phyloP scores from a whole-genome alignment of 2,113 vertebrate species.

The Phaetusa simplex region DNA sequence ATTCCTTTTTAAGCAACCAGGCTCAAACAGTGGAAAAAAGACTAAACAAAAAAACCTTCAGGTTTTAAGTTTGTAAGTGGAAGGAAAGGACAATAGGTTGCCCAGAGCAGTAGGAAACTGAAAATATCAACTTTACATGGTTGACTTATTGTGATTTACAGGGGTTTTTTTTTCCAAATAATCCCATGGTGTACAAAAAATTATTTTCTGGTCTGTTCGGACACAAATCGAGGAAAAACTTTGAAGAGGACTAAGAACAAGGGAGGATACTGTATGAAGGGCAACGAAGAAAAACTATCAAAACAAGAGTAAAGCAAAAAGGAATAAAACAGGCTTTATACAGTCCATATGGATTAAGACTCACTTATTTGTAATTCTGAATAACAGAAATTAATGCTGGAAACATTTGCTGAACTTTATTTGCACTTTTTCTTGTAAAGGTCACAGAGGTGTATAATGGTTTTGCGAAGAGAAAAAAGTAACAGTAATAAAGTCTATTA shows the following conservation, averaged over 20 bases:
- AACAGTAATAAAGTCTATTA: constrained; percentile 11
- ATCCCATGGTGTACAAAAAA: background rate
- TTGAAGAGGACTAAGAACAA: background rate
- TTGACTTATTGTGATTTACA: background rate
- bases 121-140: background rate
- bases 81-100: background rate
- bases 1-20: background rate
- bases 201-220: background rate
- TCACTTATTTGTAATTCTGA: background rate
- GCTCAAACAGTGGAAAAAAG: background rate
- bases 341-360: constrained; percentile 1
- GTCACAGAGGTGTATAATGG: constrained; percentile 6
- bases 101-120: background rate
- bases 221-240: background rate
- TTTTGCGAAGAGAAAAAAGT: constrained; percentile 13
- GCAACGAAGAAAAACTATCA: background rate
- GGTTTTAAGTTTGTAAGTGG: background rate
- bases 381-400: constrained; percentile 39
- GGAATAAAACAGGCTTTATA: background rate
- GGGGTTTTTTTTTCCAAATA: background rate
- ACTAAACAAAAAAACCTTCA: background rate
- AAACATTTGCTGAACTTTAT: constrained; percentile 32
- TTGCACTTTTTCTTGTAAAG: constrained; percentile 41
- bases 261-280: background rate
- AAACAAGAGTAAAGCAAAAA: background rate